Percentiles rank a stretch among this genome's conserved stretches.
phyloP scores from a whole-genome alignment of 1,140 invertebrate species.

The Agrilus planipennis region DNA sequence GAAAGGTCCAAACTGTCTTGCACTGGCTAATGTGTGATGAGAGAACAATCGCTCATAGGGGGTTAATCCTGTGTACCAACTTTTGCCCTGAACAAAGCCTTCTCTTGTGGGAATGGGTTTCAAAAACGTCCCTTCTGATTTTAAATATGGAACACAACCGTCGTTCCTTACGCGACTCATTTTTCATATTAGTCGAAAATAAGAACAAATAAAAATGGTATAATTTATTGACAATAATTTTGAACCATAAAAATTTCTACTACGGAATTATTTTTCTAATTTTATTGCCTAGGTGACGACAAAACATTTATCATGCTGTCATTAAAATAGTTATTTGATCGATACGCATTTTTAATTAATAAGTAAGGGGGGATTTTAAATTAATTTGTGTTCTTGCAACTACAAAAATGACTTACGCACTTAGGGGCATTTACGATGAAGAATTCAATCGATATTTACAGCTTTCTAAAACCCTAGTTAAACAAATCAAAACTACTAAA shows the following conservation, averaged over 20 bases:
- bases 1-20: conserved; percentile 40
- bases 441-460: conserved; percentile 31
- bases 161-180: conserved; percentile 32
- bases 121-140: conserved; percentile 40
- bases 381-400: too few relatives aligned
- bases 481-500: conserved; percentile 21
- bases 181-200: too few relatives aligned
- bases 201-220: too few relatives aligned
- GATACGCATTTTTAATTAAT: too few relatives aligned
- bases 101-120: conserved; percentile 38
- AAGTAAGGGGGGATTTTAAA: too few relatives aligned
- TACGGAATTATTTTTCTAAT: too few relatives aligned
- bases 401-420: too few relatives aligned
- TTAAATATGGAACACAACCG: conserved; percentile 41
- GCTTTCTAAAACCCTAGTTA: conserved; percentile 29
- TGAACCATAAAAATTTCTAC: too few relatives aligned
- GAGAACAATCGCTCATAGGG: conserved; percentile 43
- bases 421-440: conserved; percentile 32
- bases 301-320: too few relatives aligned
- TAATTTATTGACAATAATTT: too few relatives aligned
- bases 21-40: conserved; percentile 48
- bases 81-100: conserved; percentile 27
- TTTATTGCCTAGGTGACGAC: too few relatives aligned
- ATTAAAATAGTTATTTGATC: too few relatives aligned
- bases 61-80: conserved; percentile 31